Conservation (phyloP, 1,140 invertebrate genomes). For the Leptinotarsa undecemlineata region DNA sequence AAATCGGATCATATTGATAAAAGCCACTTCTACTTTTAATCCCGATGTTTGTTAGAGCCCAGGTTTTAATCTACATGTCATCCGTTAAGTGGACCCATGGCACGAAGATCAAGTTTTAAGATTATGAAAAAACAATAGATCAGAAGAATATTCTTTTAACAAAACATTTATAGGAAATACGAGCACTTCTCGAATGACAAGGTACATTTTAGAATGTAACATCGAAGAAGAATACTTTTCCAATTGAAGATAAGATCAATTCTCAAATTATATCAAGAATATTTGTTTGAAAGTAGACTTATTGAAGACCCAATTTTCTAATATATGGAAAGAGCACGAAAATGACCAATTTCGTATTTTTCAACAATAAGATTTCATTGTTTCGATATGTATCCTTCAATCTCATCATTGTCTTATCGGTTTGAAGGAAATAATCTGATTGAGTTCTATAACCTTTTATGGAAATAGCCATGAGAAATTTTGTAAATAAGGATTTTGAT, state of each 20-base stretch:
- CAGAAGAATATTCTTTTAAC: neutral
- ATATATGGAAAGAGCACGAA: neutral
- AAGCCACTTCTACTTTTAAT: neutral
- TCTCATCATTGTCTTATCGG: too few relatives aligned
- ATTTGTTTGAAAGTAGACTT: neutral
- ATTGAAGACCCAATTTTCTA: neutral
- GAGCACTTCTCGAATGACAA: neutral
- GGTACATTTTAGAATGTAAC: neutral
- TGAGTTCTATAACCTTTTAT: too few relatives aligned
- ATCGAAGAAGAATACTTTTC: neutral
- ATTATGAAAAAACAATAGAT: neutral
- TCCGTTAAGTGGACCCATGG: constrained; percentile 1
- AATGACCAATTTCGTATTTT: neutral
- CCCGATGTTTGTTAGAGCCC: neutral
- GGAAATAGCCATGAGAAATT: too few relatives aligned
- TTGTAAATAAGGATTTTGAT: neutral
- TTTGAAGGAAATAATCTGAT: too few relatives aligned
- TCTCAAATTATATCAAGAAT: neutral
- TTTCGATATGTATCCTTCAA: too few relatives aligned
- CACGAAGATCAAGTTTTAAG: neutral
- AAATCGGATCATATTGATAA: too few relatives aligned
- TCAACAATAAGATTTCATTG: too few relatives aligned
- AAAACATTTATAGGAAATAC: neutral
- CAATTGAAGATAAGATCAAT: neutral
- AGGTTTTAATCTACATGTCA: neutral